These are phyloP conservation scores for Cossypha polioptera DNA, from an alignment of 2,797 vertebrate genomes.

Conservation along the genomic window DNA sequence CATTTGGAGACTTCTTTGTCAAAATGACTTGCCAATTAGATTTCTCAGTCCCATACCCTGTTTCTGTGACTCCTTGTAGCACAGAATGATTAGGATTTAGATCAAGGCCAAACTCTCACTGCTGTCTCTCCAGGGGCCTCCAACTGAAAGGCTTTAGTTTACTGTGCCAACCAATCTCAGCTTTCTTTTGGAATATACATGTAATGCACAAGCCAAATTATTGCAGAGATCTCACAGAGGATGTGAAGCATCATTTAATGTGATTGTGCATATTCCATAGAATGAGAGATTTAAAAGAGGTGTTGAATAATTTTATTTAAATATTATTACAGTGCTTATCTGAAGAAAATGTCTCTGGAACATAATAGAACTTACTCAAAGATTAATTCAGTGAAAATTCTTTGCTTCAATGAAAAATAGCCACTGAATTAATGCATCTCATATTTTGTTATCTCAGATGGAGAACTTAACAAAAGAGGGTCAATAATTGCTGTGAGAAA, in stretches of 20 bases:
- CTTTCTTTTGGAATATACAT: background rate
- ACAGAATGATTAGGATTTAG: background rate
- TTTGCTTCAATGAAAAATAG: background rate
- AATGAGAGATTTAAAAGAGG: background rate
- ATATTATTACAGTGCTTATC: background rate
- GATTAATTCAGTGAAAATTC: background rate
- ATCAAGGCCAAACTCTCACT: background rate
- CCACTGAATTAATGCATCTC: background rate
- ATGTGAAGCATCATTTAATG: background rate
- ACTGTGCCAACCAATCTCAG: background rate
- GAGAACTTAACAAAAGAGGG: background rate
- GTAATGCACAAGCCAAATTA: background rate
- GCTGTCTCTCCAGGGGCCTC: background rate
- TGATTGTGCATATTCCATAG: background rate
- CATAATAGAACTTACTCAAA: background rate
- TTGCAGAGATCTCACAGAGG: background rate
- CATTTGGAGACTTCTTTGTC: background rate
- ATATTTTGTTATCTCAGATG: background rate
- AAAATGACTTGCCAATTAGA: background rate
- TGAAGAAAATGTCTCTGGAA: background rate
- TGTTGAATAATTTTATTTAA: conserved; percentile 15
- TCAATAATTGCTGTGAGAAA: background rate
- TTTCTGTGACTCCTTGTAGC: background rate
- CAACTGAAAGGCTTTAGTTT: background rate
- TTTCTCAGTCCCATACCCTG: background rate